Evolutionary conservation across 1,140 invertebrate genomes (phyloP), one percentile per base, ranked within the genome.

Genomic region (Pseudomyrmex gracilis): DNA sequence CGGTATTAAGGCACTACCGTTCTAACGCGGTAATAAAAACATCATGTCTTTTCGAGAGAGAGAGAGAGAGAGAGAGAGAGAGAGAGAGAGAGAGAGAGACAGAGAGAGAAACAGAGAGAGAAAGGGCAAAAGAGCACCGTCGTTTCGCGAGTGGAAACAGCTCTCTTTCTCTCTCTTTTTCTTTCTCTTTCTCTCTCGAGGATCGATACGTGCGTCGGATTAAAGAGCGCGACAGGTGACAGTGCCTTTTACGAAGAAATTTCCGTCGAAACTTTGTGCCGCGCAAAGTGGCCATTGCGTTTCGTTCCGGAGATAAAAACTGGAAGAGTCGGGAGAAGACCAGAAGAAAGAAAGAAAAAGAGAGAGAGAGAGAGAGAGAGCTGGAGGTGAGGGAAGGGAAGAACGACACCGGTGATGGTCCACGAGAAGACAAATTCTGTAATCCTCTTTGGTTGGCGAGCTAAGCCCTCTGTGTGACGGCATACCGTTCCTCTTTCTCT

Each of bases 371-470:
- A 24, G 2, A 63, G 9, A 1, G 17, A 43, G 17, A 12, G 49
- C 13, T 10, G 12, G 49, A 12, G 45, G 9, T n/a, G 22, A 63
- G 10, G 13, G 45, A 61, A n/a, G 20, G 13, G 22, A 58, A 64
- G 73, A 34, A 71, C 84, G 70, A 88, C 70, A 88, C 88, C 74
- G 86, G 87, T 85, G 89, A 92, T 89, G 89, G 89, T 92, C 91
- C 91, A 89, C 83, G 87, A 84, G 87, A 91, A 92, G 91, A 92
- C 90, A 92, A 92, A 92, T 92, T 92, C 92, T 91, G 92, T 94
- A 94, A 94, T 94, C 93, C 93, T 94, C 93, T 94, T 94, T 94
- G 91, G 93, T 91, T 91, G 92, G 93, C 90, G 93, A 90, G 91
- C 91, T 93, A 93, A 93, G 89, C 90, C 86, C 92, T 93, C 90